phyloP scores from a whole-genome alignment of 2,797 vertebrate species.

The Peromyscus eremicus region DNA sequence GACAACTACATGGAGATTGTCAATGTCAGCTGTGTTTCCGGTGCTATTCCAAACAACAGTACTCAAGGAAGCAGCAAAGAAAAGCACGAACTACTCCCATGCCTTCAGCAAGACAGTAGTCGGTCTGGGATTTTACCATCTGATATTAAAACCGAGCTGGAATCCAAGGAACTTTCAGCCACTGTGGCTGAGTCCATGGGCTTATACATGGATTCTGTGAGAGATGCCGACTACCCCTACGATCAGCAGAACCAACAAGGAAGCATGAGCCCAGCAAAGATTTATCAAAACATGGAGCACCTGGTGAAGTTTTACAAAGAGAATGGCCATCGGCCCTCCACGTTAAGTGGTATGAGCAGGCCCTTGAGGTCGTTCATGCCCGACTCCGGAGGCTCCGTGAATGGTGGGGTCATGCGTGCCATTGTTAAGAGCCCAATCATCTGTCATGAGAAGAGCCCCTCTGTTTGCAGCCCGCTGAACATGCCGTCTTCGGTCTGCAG shows the following conservation, averaged over 20 bases:
- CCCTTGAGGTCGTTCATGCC: constrained; percentile 88
- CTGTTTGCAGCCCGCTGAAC: constrained; percentile 93
- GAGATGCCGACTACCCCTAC: constrained; percentile 95
- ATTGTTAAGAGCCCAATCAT: constrained; percentile 90
- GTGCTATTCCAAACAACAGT: constrained; percentile 89
- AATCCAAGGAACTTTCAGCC: constrained; percentile 98
- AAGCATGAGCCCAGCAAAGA: constrained; percentile 92
- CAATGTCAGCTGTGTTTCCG: constrained; percentile 92
- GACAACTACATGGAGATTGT: constrained; percentile 96
- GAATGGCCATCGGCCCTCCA: constrained; percentile 89
- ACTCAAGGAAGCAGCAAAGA: constrained; percentile 92
- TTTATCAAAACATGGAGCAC: constrained; percentile 93
- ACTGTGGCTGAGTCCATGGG: constrained; percentile 99
- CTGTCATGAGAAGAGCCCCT: constrained; percentile 92
- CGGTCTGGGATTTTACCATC: constrained; percentile 92
- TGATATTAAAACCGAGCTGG: constrained; percentile 95
- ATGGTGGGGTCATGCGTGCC: constrained; percentile 89
- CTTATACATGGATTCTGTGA: constrained; percentile 97
- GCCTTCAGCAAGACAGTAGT: constrained; percentile 92
- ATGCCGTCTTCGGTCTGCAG: constrained; percentile 94
- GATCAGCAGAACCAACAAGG: constrained; percentile 92
- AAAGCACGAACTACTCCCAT: constrained; percentile 92
- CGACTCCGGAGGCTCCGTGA: constrained; percentile 89
- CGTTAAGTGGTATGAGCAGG: constrained; percentile 86
- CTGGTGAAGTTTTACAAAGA: constrained; percentile 91